Evolutionary conservation across 2,797 vertebrate genomes (phyloP).

Genomic region (Ctenopoma kingsleyae): DNA sequence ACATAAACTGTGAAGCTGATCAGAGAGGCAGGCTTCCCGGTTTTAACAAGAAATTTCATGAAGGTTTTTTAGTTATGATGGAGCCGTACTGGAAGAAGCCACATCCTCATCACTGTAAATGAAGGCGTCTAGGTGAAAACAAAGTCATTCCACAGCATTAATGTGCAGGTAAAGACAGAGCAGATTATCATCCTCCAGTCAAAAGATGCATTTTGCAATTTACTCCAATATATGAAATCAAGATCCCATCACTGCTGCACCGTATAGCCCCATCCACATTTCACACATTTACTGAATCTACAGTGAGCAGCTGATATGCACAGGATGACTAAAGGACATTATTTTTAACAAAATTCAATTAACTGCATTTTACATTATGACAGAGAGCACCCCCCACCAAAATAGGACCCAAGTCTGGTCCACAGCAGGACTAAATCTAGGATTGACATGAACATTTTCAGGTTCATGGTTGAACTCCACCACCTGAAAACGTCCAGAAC

Average conservation of each 20-base stretch:
- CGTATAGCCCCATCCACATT: not conserved
- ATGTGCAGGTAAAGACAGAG: slow-evolving; percentile 8
- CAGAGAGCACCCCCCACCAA: too few relatives aligned
- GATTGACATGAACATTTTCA: slow-evolving; percentile 32
- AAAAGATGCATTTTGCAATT: slow-evolving; percentile 8
- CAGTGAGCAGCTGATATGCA: not conserved
- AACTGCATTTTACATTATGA: too few relatives aligned
- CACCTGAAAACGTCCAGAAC: not conserved
- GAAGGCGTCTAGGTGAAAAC: slow-evolving; percentile 11
- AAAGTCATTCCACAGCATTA: not conserved
- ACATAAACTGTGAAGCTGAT: not conserved
- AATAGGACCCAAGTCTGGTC: too few relatives aligned
- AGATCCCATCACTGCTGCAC: not conserved
- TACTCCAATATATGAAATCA: not conserved
- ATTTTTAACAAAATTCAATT: not conserved
- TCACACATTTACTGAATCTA: not conserved
- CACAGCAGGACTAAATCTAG: slow-evolving; percentile 11
- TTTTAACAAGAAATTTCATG: slow-evolving; percentile 12
- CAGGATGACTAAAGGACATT: not conserved
- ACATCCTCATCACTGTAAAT: slow-evolving; percentile 8
- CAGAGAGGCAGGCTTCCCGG: not conserved
- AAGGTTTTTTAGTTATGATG: slow-evolving; percentile 4
- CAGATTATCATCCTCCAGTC: not conserved
- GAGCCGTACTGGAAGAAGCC: not conserved
- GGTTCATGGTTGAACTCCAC: slow-evolving; percentile 2